phyloP scores from a whole-genome alignment of 2,797 vertebrate species.

The Forpus xanthops region DNA sequence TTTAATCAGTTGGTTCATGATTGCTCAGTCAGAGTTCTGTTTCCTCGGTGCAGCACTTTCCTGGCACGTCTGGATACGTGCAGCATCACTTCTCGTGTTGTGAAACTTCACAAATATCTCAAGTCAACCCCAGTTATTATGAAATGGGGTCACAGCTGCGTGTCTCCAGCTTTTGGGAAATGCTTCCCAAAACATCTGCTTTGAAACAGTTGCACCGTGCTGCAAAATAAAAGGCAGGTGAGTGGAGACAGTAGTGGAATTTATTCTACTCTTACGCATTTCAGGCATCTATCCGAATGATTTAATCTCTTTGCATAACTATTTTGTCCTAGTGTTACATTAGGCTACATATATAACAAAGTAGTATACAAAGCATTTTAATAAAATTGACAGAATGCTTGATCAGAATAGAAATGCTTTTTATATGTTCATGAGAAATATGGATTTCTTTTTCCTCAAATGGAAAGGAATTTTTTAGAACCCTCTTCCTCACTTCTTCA shows the following conservation, averaged over 20 bases:
- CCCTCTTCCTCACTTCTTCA: not conserved
- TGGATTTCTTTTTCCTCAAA: not conserved
- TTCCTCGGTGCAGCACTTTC: not conserved
- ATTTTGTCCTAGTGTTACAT: not conserved
- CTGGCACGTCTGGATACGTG: not conserved
- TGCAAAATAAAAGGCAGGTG: not conserved
- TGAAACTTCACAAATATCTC: not conserved
- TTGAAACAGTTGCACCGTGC: not conserved
- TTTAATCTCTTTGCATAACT: not conserved
- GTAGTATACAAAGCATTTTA: not conserved
- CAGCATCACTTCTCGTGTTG: not conserved
- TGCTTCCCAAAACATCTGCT: not conserved
- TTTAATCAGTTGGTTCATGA: not conserved
- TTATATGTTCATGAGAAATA: not conserved
- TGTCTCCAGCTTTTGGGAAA: not conserved
- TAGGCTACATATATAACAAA: not conserved
- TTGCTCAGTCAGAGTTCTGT: not conserved
- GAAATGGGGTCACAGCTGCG: not conserved
- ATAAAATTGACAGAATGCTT: not conserved
- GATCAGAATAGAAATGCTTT: not conserved
- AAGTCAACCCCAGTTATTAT: not conserved
- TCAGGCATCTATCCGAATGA: not conserved
- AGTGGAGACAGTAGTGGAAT: not conserved
- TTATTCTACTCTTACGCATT: not conserved
- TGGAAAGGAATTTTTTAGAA: not conserved